phyloP scores from a whole-genome alignment of 2,888 invertebrate species.

The Drosophila niveifrons region DNA sequence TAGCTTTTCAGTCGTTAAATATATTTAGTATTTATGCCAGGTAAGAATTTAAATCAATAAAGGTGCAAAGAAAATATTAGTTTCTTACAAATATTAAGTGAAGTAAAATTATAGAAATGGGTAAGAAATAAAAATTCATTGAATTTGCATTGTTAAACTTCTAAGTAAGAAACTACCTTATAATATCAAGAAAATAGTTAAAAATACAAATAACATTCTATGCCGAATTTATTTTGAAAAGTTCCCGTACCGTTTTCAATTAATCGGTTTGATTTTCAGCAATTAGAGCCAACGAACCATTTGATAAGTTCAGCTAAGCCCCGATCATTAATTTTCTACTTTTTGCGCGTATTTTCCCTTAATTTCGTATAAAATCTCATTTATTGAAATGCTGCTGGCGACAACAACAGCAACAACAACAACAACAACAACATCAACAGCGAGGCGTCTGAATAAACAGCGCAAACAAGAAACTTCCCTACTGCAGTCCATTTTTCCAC shows the following conservation, averaged over 20 bases:
- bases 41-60: too few species aligned
- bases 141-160: too few species aligned
- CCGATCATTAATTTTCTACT: conserved; percentile 24
- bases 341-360: conserved; percentile 24
- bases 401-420: conserved; percentile 5
- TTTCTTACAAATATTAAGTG: too few species aligned
- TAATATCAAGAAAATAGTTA: neutral
- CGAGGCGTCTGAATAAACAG: conserved; percentile 11
- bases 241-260: conserved; percentile 6
- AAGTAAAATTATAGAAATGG: too few species aligned
- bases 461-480: conserved; percentile 36
- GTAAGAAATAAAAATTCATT: too few species aligned
- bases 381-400: conserved; percentile 31
- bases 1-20: too few species aligned
- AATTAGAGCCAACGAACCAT: conserved; percentile 45
- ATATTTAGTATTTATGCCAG: too few species aligned
- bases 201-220: neutral
- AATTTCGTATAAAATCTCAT: conserved; percentile 43
- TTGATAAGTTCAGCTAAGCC: conserved; percentile 43
- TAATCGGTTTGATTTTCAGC: conserved; percentile 21
- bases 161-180: too few species aligned
- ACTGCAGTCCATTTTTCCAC: too few species aligned
- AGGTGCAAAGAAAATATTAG: too few species aligned
- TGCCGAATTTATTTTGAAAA: neutral
- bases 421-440: neutral